phyloP scores from a whole-genome alignment of 2,113 vertebrate genomes.

The Vulpes lagopus region DNA sequence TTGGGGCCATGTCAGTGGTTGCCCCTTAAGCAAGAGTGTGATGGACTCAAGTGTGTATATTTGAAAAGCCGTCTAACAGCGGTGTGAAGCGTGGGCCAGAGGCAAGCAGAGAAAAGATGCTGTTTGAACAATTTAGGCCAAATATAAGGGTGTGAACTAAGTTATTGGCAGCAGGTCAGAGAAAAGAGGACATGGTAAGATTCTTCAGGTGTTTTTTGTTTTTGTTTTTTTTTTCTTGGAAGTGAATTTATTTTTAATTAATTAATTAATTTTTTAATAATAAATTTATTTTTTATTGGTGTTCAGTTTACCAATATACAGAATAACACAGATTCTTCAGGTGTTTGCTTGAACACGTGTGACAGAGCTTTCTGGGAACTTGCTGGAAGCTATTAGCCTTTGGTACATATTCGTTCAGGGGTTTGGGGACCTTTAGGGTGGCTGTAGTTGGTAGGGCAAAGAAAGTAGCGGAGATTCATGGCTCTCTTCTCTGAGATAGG shows the following conservation, averaged over 20 bases:
- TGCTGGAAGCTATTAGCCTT: not conserved
- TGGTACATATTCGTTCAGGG: constrained; percentile 5
- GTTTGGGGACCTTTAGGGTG: not conserved
- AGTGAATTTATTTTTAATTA: too few species aligned
- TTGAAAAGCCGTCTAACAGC: not conserved
- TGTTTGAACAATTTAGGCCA: not conserved
- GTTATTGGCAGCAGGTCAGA: not conserved
- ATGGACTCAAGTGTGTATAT: not conserved
- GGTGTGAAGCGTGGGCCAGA: not conserved
- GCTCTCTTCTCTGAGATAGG: not conserved
- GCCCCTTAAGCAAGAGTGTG: not conserved
- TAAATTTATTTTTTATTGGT: too few species aligned
- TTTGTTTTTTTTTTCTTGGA: too few species aligned
- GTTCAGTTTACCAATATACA: too few species aligned
- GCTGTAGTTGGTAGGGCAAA: not conserved
- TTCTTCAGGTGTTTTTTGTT: not conserved
- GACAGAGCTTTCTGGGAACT: constrained; percentile 4
- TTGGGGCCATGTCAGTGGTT: not conserved
- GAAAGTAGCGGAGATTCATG: not conserved
- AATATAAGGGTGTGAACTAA: not conserved
- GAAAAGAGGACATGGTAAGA: not conserved
- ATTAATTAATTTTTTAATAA: too few species aligned
- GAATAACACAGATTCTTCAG: not conserved
- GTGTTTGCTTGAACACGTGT: not conserved
- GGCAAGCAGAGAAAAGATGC: not conserved